These are phyloP conservation scores for Macropus fuliginosus DNA, from an alignment of 2,797 vertebrate genomes.

Conservation along the genomic window DNA sequence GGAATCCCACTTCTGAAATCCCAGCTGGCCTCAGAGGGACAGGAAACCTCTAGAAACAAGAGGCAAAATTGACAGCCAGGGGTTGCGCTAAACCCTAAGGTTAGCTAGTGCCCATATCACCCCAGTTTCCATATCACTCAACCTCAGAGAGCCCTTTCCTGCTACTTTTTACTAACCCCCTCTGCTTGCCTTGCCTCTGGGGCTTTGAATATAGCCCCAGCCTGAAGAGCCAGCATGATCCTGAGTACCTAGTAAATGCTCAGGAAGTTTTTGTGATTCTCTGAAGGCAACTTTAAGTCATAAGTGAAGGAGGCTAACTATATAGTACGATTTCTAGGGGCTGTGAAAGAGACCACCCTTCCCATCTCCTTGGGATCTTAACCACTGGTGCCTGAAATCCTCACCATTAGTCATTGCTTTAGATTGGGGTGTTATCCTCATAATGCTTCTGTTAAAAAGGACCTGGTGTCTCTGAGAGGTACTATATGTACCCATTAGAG, in stretches of 20 bases:
- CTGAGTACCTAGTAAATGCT: neutral
- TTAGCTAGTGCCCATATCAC: neutral
- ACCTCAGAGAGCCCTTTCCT: neutral
- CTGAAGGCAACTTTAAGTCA: slow-evolving; percentile 31
- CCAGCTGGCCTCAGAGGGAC: neutral
- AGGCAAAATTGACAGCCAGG: neutral
- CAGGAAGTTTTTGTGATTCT: neutral
- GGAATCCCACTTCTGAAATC: too few relatives aligned
- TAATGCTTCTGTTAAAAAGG: neutral
- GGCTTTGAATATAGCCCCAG: neutral
- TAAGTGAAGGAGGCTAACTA: neutral
- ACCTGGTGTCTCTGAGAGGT: neutral
- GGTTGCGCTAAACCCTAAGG: neutral
- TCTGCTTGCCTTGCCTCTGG: neutral
- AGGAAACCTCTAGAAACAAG: neutral
- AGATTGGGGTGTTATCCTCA: neutral
- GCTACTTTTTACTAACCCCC: neutral
- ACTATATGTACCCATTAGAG: neutral
- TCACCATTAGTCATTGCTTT: neutral
- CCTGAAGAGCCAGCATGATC: neutral
- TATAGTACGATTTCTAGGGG: neutral
- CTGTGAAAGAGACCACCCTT: neutral
- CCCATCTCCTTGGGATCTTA: slow-evolving; percentile 27
- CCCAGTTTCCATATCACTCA: neutral
- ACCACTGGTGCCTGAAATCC: neutral